These are phyloP conservation scores for Drosophila quadrilineata DNA, from an alignment of 1,140 invertebrate species.

Conservation along the genomic window DNA sequence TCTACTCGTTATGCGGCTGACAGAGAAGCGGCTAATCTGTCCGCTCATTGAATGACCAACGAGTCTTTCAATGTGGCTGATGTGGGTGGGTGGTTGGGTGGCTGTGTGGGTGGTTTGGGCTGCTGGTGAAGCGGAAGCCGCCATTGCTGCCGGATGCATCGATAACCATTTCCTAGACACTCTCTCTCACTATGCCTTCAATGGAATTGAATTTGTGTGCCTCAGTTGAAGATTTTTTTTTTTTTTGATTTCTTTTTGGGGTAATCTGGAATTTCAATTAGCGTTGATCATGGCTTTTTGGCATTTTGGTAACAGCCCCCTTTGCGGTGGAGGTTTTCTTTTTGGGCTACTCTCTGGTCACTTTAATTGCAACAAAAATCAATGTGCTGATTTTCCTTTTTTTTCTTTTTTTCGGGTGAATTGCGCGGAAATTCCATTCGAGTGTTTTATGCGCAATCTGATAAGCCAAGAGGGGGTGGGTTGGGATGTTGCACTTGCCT, in stretches of 20 bases:
- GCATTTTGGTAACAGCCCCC: too few relatives aligned
- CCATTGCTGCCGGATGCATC: constrained; percentile 69
- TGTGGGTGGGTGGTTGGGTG: background rate
- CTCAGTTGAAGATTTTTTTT: too few relatives aligned
- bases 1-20: constrained; percentile 40
- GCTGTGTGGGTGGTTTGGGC: background rate
- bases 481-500: background rate
- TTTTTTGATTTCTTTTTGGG: too few relatives aligned
- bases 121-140: constrained; percentile 61
- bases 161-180: constrained; percentile 63
- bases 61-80: constrained; percentile 13
- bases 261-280: constrained; percentile 67
- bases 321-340: too few relatives aligned
- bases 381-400: constrained; percentile 18
- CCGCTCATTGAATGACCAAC: constrained; percentile 55
- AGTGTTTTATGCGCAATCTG: constrained; percentile 54
- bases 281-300: constrained; percentile 23
- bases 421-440: constrained; percentile 29
- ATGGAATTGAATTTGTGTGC: constrained; percentile 29
- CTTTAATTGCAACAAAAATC: constrained; percentile 35
- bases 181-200: constrained; percentile 1
- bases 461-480: constrained; percentile 21
- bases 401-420: background rate
- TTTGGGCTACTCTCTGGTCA: constrained; percentile 3
- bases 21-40: constrained; percentile 64